Base-by-base conservation (phyloP, 2,797 vertebrate genomes). In the Bothrops alternatus region DNA sequence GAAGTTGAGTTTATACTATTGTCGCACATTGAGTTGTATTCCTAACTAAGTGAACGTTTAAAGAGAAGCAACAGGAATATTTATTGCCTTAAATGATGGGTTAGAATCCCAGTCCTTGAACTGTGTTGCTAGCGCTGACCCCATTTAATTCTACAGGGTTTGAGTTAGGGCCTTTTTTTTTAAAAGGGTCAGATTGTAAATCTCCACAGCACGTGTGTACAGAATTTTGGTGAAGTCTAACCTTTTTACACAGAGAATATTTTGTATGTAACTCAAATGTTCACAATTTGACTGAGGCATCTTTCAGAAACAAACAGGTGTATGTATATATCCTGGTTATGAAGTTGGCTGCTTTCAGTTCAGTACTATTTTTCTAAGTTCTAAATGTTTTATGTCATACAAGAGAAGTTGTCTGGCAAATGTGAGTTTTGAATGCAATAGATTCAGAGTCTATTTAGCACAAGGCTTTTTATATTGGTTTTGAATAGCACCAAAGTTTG, bases 181-280 rank as follows among this genome's bases (percentile, higher is more conserved):
- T 1, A 4, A 12, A 42, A 78, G 42, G 26, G 61, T 23, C 42
- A 91, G 90, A 95, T 86, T 58, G 32, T 87, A 90, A 94, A 90
- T 94, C 87, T 96, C 86, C 90, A 92, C 93, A 95, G 91, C 78
- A 82, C 91, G 92, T 69, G 20, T 95, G 91, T 93, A 53, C 93
- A 92, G 61, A 96, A 93, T 93, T 96, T 96, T 23, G 93, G 94
- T 96, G 96, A 95, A 13, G 26, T 94, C 93, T 96, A 96, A 92
- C 94, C 90, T 97, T 96, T 96, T 97, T 97, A 96, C 95, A 94
- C 91, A 93, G 95, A 96, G 93, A 89, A 53, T 63, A 92, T 92
- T 97, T 97, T 97, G 96, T 97, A 97, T 93, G 96, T 97, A 96
- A 95, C 93, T 93, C 92, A 96, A 93, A 93, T 95, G 96, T 95